Conservation (phyloP, 2,888 invertebrate species). For the Petrolisthes cinctipes region DNA sequence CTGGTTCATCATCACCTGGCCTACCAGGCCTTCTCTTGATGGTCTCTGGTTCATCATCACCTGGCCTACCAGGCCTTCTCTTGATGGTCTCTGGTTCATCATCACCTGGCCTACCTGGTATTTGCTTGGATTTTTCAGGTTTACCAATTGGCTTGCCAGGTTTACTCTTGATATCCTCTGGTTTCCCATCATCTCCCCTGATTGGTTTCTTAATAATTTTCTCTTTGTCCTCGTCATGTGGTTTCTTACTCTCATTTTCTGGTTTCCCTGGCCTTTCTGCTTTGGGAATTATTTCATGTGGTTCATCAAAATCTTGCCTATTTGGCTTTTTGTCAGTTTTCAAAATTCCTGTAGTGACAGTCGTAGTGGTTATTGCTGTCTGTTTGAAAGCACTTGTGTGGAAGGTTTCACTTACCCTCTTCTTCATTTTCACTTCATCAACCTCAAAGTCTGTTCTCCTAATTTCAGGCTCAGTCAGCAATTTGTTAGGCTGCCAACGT, state of each 20-base stretch:
- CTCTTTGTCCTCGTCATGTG: neutral
- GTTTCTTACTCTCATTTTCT: neutral
- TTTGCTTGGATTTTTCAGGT: neutral
- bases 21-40: slow-evolving; percentile 5
- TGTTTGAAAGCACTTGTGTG: neutral
- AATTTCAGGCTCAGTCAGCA: slow-evolving; percentile 13
- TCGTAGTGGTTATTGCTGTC: neutral
- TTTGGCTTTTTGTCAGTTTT: neutral
- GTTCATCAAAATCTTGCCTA: neutral
- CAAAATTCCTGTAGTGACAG: neutral
- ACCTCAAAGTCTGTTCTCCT: neutral
- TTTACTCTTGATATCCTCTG: slow-evolving; percentile 11
- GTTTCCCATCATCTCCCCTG: slow-evolving; percentile 11
- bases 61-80: slow-evolving; percentile 23
- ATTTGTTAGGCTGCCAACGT: neutral
- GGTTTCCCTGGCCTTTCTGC: slow-evolving; percentile 11
- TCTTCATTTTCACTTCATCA: neutral
- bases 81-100: slow-evolving; percentile 23
- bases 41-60: slow-evolving; percentile 22
- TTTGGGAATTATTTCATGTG: neutral
- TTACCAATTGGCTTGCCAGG: neutral
- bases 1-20: slow-evolving; percentile 27
- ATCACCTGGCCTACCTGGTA: slow-evolving; percentile 27
- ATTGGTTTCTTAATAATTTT: slow-evolving; percentile 2
- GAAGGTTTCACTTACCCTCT: slow-evolving; percentile 6